Evolutionary conservation across 1,140 invertebrate species (phyloP), one percentile per base, ranked within the genome.

Genomic region (Chrysomallon squamiferum): DNA sequence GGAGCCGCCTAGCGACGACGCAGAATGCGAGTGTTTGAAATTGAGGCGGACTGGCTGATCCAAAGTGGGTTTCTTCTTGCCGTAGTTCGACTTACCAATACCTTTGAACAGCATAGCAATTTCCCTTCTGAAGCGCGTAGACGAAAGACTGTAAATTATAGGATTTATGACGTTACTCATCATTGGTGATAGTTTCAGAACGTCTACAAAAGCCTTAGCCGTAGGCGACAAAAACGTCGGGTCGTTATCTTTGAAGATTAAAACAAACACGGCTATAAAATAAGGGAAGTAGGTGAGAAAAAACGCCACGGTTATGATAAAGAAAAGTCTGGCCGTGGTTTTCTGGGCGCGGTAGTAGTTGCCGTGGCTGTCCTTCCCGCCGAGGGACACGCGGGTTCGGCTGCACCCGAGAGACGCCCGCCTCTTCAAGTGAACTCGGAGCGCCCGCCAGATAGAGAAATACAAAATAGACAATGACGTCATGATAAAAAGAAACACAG

Each of bases 131-230:
- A 73, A 73, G 20, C 45, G 41, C 11, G 66, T 65, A 6, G 71
- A 73, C 18, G 65, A 67, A 65, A 73, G 67, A 62, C 71, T 73
- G 54, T 73, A 73, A 59, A 73, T 67, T 20, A 73, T 33, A 4
- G 71, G 71, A 58, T 73, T 73, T 47, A 66, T 59, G 22, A 64
- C 62, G 61, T 67, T 67, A 57, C 65, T 73, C 7, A 62, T 32
- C 52, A 73, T 1, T 11, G 71, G 71, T 30, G 32, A 59, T 6
- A 65, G 33, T 27, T 69, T 67, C 30, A 61, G 64, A 54, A 73
- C 41, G 61, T 73, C 71, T 38, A 64, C 65, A 54, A 72, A 50
- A 15, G 70, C 66, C 43, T 68, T 72, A 27, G n/a, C 29, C 22
- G 18, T 13, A 1, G 70, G 59, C 29, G 50, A 62, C 62, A 72